phyloP scores from a whole-genome alignment of 2,888 invertebrate genomes.

The Limnephilus lunatus region DNA sequence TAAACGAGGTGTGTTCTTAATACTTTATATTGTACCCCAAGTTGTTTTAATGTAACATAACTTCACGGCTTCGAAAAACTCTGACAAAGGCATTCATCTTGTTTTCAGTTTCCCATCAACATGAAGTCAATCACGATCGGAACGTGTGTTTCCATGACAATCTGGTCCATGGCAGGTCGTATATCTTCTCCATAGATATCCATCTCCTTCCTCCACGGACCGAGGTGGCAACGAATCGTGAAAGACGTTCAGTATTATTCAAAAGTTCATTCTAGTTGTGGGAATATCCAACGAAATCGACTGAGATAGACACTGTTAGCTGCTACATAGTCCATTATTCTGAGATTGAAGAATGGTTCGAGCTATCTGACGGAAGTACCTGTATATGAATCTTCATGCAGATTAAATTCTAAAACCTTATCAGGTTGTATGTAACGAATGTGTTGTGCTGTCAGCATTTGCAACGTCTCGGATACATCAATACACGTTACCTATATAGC shows the following conservation, averaged over 20 bases:
- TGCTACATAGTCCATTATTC: not conserved
- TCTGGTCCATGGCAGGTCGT: constrained; percentile 15
- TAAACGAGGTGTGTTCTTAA: not conserved
- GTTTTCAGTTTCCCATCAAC: constrained; percentile 37
- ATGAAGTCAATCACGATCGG: constrained; percentile 25
- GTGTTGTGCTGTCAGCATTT: not conserved
- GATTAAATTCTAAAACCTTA: not conserved
- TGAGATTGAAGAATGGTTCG: constrained; percentile 7
- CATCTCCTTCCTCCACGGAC: not conserved
- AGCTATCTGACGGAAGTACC: not conserved
- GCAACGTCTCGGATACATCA: not conserved
- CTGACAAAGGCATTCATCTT: constrained; percentile 19
- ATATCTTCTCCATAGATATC: constrained; percentile 31
- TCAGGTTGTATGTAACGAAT: not conserved
- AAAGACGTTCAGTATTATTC: constrained; percentile 21
- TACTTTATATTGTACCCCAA: not conserved
- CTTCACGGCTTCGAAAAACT: not conserved
- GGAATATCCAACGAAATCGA: constrained; percentile 18
- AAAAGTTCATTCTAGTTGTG: constrained; percentile 19
- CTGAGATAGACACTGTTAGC: not conserved
- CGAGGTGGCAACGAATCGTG: constrained; percentile 31
- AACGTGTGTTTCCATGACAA: constrained; percentile 31
- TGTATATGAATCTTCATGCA: constrained; percentile 9
- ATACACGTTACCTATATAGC: not conserved
- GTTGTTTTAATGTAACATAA: not conserved